A percentile compares a stretch with the other conserved stretches of the same genome.
These are phyloP conservation scores for Myiothlypis chrysogaster DNA, from an alignment of 2,797 vertebrate species.

Conservation along the genomic window DNA sequence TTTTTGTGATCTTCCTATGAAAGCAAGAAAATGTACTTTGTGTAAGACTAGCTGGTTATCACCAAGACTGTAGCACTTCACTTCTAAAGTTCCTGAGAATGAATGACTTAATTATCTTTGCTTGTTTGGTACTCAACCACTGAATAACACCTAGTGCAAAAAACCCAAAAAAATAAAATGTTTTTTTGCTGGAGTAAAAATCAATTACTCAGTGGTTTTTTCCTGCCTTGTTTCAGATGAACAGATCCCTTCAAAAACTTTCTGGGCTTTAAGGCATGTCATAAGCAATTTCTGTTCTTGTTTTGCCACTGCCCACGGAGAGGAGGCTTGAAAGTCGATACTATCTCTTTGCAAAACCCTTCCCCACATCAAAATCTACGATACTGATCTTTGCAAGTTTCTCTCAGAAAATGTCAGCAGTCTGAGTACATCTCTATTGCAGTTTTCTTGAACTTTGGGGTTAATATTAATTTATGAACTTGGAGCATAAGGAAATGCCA, in stretches of 20 bases:
- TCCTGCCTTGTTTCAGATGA: constrained; percentile 11
- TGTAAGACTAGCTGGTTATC: background rate
- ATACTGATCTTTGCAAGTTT: background rate
- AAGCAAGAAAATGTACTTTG: background rate
- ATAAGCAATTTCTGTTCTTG: background rate
- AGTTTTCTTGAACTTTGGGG: background rate
- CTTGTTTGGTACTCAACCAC: background rate
- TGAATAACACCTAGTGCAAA: background rate
- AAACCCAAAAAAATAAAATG: background rate
- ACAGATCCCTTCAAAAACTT: background rate
- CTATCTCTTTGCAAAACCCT: background rate
- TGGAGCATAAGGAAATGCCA: background rate
- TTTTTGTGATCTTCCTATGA: background rate
- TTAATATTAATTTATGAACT: background rate
- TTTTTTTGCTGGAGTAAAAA: background rate
- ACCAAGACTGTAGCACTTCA: background rate
- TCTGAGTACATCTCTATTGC: background rate
- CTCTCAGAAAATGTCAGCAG: background rate
- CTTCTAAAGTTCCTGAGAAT: background rate
- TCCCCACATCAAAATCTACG: background rate
- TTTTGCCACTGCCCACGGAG: background rate
- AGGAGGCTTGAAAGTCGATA: background rate
- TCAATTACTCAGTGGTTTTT: constrained; percentile 14
- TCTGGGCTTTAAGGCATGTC: constrained; percentile 24
- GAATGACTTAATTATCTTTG: background rate